Evolutionary conservation across 1,140 invertebrate species (phyloP), one percentile per base, ranked within the genome.

Genomic region (Drosophila novamexicana): DNA sequence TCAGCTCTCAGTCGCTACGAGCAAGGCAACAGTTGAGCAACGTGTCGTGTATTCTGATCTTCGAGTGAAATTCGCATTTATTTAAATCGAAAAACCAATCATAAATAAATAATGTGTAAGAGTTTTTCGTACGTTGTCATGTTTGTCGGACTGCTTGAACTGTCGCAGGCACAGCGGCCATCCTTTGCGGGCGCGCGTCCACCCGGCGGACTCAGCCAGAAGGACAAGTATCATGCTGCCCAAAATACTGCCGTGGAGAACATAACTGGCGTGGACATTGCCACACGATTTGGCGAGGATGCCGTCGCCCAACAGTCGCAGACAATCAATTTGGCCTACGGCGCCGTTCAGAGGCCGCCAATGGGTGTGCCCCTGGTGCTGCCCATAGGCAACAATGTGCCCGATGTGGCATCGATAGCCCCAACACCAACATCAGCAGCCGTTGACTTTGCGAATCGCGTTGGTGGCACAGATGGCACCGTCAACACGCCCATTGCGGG

Each of bases 111-210:
- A 65, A 89, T 88, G 84, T 22, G 74, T 29, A 69, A 34, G n/a
- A 39, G 22, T n/a, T 59, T 72, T 8, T 29, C 22, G 22, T 77
- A 53, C 18, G 54, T 59, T 40, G 16, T 79, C 36, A 44, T 78
- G 9, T 12, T 65, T 44, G 18, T 80, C 18, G 45, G 54, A 12
- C 40, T 83, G 1, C 52, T 79, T 18, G 74, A 83, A 54, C 14
- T 72, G 42, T 36, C 61, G 12, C 70, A 44, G 65, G 83, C 80
- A 0, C 92, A 92, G 57, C 80, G 92, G n/a, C 85, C 91, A 6
- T 77, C 86, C 32, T 92, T 84, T 53, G 81, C 91, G 0, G 92
- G 92, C 7, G 39, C 53, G 8, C 78, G 91, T n/a, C 91, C 90
- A 2, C 79, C 86, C 1, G 82, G 80, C 6, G 90, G 90, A n/a